Evolutionary conservation across 2,888 invertebrate species (phyloP), one percentile per base, ranked within the genome.

Genomic region (Adelphocoris suturalis): DNA sequence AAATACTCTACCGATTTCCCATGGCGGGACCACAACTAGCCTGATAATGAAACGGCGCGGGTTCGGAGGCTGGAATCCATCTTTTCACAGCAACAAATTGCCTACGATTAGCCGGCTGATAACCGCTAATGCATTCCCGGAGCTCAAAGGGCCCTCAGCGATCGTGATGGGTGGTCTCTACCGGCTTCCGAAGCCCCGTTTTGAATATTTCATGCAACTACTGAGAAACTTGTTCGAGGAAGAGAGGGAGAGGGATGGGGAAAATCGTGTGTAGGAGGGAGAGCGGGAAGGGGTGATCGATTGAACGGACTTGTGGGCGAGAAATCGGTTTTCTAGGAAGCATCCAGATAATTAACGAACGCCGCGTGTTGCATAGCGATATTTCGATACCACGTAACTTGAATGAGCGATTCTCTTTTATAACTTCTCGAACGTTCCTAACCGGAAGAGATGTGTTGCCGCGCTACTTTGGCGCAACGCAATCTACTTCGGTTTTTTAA

Each of bases 91-190:
- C 68, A 68, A 68, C 68, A 68, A 68, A 68, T 68, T 23, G 68
- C 23, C 27, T 12, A 23, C 68, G 68, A 68, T 68, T 19, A 68
- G 68, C 23, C 23, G 68, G 19, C 68, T 68, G 68, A 68, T 68
- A 68, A 68, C 68, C 68, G 68, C 68, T 68, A 68, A 68, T 68
- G 68, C 68, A 68, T 68, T 68, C 68, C 68, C 68, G 68, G 23
- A 68, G 68, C 68, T 68, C 68, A 13, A 2, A 2, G 68, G 27
- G 23, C 11, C 16, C 0, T 23, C 68, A 0, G 19, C 19, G 19
- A 23, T 12, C 68, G 68, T 68, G 68, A 68, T 68, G 68, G 68
- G 68, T 68, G 68, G 68, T 52, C 52, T 52, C 14, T 23, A 2
- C 23, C 23, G 23, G 27, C 68, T 9, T 19, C 9, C 23, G 23